phyloP scores from a whole-genome alignment of 2,797 vertebrate species.

The Scolopax rusticola region DNA sequence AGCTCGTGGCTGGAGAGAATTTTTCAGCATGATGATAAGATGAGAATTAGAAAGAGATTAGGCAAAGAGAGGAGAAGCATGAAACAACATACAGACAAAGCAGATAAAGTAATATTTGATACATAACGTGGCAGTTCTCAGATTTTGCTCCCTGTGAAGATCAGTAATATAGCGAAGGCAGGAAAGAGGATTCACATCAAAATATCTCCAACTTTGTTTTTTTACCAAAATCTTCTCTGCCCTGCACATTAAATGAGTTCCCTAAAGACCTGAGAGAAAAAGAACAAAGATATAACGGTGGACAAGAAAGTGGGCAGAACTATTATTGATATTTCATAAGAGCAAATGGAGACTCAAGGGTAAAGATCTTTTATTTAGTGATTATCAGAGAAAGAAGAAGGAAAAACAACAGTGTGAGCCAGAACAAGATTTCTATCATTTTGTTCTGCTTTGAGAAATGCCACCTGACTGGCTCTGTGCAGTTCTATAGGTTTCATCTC shows the following conservation, averaged over 20 bases:
- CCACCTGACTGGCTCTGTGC: background rate
- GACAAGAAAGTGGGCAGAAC: conserved; percentile 3
- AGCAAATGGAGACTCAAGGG: background rate
- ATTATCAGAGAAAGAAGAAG: background rate
- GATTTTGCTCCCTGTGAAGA: background rate
- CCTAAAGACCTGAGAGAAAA: conserved; percentile 21
- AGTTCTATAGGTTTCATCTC: background rate
- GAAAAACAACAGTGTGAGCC: background rate
- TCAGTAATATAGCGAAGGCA: background rate
- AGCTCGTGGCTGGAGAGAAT: background rate
- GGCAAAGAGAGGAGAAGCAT: background rate
- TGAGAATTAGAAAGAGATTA: background rate
- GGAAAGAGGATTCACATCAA: background rate
- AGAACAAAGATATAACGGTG: background rate
- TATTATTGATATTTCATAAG: conserved; percentile 25
- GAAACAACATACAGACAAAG: background rate
- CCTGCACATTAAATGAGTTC: conserved; percentile 13
- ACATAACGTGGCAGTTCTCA: background rate
- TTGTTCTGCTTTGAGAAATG: background rate
- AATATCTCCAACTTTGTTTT: background rate
- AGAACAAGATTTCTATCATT: background rate
- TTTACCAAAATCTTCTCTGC: background rate
- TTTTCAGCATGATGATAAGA: background rate
- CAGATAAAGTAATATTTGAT: background rate
- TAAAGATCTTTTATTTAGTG: background rate